These are phyloP conservation scores for Zonitis immaculata DNA, from an alignment of 2,888 invertebrate genomes.

Conservation along the genomic window DNA sequence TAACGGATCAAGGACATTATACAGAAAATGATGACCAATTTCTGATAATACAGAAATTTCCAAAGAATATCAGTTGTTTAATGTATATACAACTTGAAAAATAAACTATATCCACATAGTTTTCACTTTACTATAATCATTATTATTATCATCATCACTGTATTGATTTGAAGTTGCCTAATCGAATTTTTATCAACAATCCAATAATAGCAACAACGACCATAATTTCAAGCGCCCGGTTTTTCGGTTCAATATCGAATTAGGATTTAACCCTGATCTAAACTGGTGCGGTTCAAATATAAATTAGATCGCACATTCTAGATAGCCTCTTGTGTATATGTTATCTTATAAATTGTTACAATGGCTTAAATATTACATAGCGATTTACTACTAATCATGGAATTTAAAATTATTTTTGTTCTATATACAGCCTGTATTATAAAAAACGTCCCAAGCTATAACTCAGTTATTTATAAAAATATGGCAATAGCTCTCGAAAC, in stretches of 20 bases:
- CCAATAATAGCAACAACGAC: conserved; percentile 1
- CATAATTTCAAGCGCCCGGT: conserved; percentile 4
- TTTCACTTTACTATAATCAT: conserved; percentile 3
- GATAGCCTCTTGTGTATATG: conserved; percentile 1
- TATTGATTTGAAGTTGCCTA: not conserved
- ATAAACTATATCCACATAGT: conserved; percentile 2
- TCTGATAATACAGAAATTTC: too few species aligned
- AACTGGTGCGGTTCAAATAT: conserved; percentile 1
- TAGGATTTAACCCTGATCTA: conserved; percentile 1
- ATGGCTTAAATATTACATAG: not conserved
- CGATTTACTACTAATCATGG: not conserved
- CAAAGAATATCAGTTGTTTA: too few species aligned
- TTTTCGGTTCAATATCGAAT: conserved; percentile 3
- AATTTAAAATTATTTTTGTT: not conserved
- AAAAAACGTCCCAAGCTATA: too few species aligned
- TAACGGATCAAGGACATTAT: too few species aligned
- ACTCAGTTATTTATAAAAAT: too few species aligned
- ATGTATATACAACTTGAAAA: not conserved
- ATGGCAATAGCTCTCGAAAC: too few species aligned
- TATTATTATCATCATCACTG: conserved; percentile 6
- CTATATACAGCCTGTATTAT: too few species aligned
- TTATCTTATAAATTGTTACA: conserved; percentile 2
- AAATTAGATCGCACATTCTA: conserved; percentile 1
- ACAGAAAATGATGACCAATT: too few species aligned
- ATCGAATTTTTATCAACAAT: conserved; percentile 6